Conservation (phyloP, 2,113 vertebrate species). For the Plecotus auritus region DNA sequence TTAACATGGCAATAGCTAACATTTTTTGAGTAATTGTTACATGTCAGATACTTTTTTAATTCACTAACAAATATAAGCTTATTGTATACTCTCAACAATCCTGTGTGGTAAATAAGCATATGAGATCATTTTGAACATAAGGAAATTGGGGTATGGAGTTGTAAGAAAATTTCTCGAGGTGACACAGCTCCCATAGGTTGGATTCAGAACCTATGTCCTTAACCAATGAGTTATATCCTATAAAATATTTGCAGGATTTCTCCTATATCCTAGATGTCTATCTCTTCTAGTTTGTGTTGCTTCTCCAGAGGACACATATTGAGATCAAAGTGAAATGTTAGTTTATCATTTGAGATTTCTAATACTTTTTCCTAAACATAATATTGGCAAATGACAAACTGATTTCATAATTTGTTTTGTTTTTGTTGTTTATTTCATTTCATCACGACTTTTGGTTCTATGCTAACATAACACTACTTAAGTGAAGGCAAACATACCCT, state of each 20-base stretch:
- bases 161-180: not conserved
- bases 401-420: not conserved
- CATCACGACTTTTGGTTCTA: not conserved
- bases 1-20: not conserved
- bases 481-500: not conserved
- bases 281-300: not conserved
- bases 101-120: not conserved
- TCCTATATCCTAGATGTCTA: not conserved
- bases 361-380: not conserved
- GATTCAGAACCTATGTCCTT: not conserved
- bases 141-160: not conserved
- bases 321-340: slow-evolving; percentile 9
- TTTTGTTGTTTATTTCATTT: not conserved
- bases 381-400: not conserved
- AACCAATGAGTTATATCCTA: not conserved
- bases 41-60: not conserved
- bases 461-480: not conserved
- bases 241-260: not conserved
- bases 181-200: not conserved
- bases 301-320: not conserved
- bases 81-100: not conserved
- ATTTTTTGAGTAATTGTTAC: not conserved
- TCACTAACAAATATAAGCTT: not conserved
- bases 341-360: not conserved
- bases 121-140: not conserved